Conservation (phyloP, 2,113 vertebrate species). For the Muscicapa adusta region DNA sequence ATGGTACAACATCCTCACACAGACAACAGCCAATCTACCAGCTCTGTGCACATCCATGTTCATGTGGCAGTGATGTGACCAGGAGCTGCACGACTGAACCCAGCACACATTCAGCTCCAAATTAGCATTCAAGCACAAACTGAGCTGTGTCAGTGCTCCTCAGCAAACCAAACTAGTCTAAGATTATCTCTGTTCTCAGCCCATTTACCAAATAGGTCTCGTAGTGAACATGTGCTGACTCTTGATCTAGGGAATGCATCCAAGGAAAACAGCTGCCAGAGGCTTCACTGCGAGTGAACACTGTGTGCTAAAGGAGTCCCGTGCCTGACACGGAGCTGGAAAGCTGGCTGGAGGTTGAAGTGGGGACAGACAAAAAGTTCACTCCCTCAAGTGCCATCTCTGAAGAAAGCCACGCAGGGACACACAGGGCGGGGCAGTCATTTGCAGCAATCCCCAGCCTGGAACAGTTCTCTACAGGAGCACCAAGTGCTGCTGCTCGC, state of each 20-base stretch:
- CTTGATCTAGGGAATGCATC: conserved; percentile 49
- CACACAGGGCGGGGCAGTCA: neutral
- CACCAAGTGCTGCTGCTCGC: neutral
- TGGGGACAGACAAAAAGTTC: neutral
- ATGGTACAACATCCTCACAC: neutral
- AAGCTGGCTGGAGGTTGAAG: neutral
- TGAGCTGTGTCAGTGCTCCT: neutral
- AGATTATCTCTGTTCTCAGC: conserved; percentile 36
- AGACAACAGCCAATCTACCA: neutral
- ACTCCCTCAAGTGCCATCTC: neutral
- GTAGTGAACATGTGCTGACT: conserved; percentile 56
- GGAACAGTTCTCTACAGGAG: neutral
- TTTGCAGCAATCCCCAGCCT: neutral
- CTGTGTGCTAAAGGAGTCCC: conserved; percentile 35
- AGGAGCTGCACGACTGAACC: neutral
- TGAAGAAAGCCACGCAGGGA: neutral
- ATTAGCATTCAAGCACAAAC: neutral
- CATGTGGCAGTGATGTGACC: neutral
- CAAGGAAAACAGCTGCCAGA: conserved; percentile 62
- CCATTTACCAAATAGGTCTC: conserved; percentile 30
- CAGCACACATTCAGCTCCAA: neutral
- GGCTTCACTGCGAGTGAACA: conserved; percentile 9
- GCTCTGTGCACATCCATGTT: fast-evolving
- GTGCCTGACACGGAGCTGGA: neutral
- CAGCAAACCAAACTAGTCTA: neutral